phyloP scores from a whole-genome alignment of 1,140 invertebrate genomes.

The Drosophila baimaii region DNA sequence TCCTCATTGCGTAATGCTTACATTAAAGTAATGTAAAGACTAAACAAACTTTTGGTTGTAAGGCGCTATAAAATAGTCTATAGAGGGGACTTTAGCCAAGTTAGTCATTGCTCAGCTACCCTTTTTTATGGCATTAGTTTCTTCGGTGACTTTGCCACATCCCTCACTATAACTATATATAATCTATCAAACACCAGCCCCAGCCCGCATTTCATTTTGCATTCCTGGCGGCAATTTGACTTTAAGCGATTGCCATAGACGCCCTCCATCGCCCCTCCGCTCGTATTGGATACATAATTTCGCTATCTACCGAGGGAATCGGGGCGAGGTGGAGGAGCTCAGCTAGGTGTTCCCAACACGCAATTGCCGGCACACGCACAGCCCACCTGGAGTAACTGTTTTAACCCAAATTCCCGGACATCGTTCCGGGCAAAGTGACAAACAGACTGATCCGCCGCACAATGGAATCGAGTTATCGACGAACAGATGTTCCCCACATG shows the following conservation, averaged over 20 bases:
- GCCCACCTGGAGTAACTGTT: slow-evolving; percentile 31
- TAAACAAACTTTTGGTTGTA: too few species aligned
- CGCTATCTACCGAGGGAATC: slow-evolving; percentile 61
- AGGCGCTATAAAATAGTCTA: neutral
- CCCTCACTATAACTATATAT: slow-evolving; percentile 9
- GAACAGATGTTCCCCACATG: slow-evolving; percentile 29
- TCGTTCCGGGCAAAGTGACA: slow-evolving; percentile 21
- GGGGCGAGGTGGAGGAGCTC: slow-evolving; percentile 7
- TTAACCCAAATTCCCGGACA: slow-evolving; percentile 37
- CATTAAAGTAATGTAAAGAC: too few species aligned
- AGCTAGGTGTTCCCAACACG: slow-evolving; percentile 50
- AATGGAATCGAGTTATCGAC: slow-evolving; percentile 22
- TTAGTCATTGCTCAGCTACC: too few species aligned
- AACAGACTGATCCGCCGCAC: slow-evolving; percentile 31
- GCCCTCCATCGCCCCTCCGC: neutral
- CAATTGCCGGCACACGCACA: slow-evolving; percentile 38
- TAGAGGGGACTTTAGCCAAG: too few species aligned
- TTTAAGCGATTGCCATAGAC: slow-evolving; percentile 22
- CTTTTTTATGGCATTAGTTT: neutral
- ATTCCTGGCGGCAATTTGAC: slow-evolving; percentile 50
- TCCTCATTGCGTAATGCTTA: too few species aligned
- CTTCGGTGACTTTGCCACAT: slow-evolving; percentile 2
- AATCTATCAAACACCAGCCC: slow-evolving; percentile 11
- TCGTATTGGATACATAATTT: slow-evolving; percentile 52
- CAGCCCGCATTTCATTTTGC: slow-evolving; percentile 45